Base-by-base conservation (phyloP, 2,797 vertebrate species). In the Ptychadena robeensis region DNA sequence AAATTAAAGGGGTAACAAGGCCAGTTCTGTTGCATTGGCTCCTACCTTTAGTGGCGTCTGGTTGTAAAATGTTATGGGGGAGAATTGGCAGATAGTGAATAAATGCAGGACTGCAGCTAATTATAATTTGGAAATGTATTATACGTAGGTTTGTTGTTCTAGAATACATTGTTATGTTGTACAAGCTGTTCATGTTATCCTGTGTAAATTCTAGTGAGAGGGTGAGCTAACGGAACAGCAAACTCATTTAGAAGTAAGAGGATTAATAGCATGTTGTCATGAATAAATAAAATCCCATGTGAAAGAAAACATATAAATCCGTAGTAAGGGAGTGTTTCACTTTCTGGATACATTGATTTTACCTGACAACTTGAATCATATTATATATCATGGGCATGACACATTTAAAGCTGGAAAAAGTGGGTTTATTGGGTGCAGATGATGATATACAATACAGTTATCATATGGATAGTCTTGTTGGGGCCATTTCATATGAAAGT, bases 71-170 rank as follows among this genome's bases (percentile, higher is more conserved):
- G 34, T 71, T 63, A 75, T 77, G 31, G 69, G 7, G 65, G 25
- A 64, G 30, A 34, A 69, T 70, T 76, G 73, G 73, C 66, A 63
- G 66, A n/a, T 25, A 70, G 30, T 27, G 31, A 25, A 53, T 68
- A 66, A 18, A 59, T 53, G 74, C 64, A 76, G 81, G 30, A 37
- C 53, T 70, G 65, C 34, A 40, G 30, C 65, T 82, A 82, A 78
- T 82, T 82, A 72, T 65, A 38, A 64, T 82, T 74, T 81, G 79
- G 79, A 73, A 65, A 64, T 9, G 12, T 81, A 81, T 73, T 72
- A 70, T n/a, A 48, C 53, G 38, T 53, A 63, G 67, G 64, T 73
- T 73, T 81, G 79, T 81, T 81, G 48, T 73, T 81, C 59, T 53
- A 65, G 59, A 72, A 65, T 66, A 65, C 22, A 35, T 2, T 48